Conservation (phyloP, 2,888 invertebrate species). For the Trimorus sp. region DNA sequence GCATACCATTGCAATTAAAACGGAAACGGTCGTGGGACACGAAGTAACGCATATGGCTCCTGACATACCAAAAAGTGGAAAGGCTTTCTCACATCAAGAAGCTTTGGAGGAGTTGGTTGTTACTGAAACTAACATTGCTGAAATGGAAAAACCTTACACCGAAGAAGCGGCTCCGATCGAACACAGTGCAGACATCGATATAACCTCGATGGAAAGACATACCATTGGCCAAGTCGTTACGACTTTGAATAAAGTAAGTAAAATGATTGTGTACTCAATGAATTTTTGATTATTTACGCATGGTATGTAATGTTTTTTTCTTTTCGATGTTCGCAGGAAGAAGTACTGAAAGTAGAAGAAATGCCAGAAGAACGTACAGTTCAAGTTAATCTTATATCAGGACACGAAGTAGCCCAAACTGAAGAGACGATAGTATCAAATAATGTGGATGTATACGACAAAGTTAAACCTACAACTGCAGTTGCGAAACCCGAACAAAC, state of each 20-base stretch:
- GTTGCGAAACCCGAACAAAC: slow-evolving; percentile 79
- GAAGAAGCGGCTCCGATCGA: slow-evolving; percentile 79
- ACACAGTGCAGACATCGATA: slow-evolving; percentile 75
- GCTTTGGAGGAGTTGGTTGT: slow-evolving; percentile 82
- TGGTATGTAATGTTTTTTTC: slow-evolving; percentile 6
- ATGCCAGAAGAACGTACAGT: slow-evolving; percentile 69
- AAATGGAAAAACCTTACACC: slow-evolving; percentile 81
- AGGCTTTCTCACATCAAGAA: slow-evolving; percentile 82
- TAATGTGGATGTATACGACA: slow-evolving; percentile 76
- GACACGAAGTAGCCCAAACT: slow-evolving; percentile 77
- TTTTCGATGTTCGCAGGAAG: slow-evolving; percentile 67
- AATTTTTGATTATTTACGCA: too few relatives aligned
- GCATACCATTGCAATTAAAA: slow-evolving; percentile 82
- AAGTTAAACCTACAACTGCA: slow-evolving; percentile 75
- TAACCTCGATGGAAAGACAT: slow-evolving; percentile 74
- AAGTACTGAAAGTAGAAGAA: slow-evolving; percentile 70
- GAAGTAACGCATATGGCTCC: slow-evolving; percentile 71
- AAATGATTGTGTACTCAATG: not conserved
- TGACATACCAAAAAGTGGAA: slow-evolving; percentile 72
- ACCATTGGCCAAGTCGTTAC: slow-evolving; percentile 75
- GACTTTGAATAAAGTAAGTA: slow-evolving; percentile 71
- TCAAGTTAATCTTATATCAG: slow-evolving; percentile 71
- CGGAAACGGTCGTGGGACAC: slow-evolving; percentile 81
- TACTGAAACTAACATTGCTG: slow-evolving; percentile 81
- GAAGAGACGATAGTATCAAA: slow-evolving; percentile 75